These are phyloP conservation scores for Phytoseiulus persimilis DNA, from an alignment of 2,888 invertebrate genomes.

Conservation along the genomic window DNA sequence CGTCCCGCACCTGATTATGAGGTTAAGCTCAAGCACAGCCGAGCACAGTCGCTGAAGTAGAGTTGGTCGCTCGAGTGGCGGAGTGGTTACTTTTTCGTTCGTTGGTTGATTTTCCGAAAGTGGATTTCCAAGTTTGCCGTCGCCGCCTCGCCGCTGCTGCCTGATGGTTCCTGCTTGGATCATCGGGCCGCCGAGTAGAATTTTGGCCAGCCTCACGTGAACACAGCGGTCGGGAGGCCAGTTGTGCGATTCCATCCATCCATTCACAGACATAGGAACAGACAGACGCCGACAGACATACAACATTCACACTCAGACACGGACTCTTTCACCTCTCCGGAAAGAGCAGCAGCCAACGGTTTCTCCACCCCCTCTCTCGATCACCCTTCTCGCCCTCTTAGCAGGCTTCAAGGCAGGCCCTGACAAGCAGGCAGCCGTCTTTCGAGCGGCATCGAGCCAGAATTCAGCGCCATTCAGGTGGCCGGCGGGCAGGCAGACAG, in stretches of 20 bases:
- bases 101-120: neutral
- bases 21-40: neutral
- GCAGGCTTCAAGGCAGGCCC: neutral
- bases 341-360: neutral
- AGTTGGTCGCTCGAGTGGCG: neutral
- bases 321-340: neutral
- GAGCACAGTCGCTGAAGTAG: neutral
- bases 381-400: neutral
- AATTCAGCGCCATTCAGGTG: neutral
- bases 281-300: neutral
- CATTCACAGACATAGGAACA: neutral
- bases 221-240: neutral
- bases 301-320: neutral
- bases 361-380: neutral
- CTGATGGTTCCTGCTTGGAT: conserved; percentile 24
- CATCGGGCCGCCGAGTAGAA: conserved; percentile 31
- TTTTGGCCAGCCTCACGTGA: neutral
- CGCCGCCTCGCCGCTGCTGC: neutral
- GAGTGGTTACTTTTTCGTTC: neutral
- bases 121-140: neutral
- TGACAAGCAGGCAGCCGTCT: neutral
- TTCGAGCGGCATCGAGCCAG: neutral
- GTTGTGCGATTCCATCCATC: neutral
- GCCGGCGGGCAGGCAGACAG: neutral
- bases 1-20: neutral